Evolutionary conservation across 2,888 invertebrate species (phyloP).

Genomic region (Watsonalla cultraria): DNA sequence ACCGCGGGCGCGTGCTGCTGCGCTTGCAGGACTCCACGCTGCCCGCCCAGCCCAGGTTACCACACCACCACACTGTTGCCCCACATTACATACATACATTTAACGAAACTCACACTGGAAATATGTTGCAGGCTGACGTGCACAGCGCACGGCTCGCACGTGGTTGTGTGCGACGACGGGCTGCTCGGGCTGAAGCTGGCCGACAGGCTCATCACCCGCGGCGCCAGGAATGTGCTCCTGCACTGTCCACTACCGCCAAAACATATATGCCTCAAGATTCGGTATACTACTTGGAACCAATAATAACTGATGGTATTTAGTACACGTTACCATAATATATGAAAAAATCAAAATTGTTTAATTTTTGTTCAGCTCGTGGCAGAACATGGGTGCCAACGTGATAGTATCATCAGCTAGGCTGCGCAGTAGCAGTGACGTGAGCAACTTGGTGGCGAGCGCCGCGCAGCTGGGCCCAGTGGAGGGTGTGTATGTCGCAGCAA

Average conservation of each 20-base stretch:
- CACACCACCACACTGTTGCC: not conserved
- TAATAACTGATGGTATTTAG: too few relatives aligned
- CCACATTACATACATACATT: not conserved
- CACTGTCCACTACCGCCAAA: slow-evolving; percentile 5
- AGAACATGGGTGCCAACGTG: slow-evolving; percentile 3
- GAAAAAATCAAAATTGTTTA: not conserved
- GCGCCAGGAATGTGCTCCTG: slow-evolving; percentile 31
- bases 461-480: slow-evolving; percentile 11
- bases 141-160: slow-evolving; percentile 16
- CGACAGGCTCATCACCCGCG: slow-evolving; percentile 29
- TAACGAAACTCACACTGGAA: not conserved
- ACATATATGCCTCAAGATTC: not conserved
- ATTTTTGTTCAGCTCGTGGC: not conserved
- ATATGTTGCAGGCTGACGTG: not conserved
- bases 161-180: slow-evolving; percentile 33
- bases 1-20: slow-evolving; percentile 51
- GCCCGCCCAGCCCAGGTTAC: slow-evolving; percentile 5
- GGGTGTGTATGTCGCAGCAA: slow-evolving; percentile 17
- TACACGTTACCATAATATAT: too few relatives aligned
- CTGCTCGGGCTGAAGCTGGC: slow-evolving; percentile 29
- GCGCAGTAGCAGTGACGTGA: not conserved
- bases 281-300: slow-evolving; percentile 4
- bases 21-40: slow-evolving; percentile 13
- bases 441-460: slow-evolving; percentile 10
- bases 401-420: slow-evolving; percentile 2